Evolutionary conservation across 2,888 invertebrate genomes (phyloP).

Genomic region (Pomacea canaliculata): DNA sequence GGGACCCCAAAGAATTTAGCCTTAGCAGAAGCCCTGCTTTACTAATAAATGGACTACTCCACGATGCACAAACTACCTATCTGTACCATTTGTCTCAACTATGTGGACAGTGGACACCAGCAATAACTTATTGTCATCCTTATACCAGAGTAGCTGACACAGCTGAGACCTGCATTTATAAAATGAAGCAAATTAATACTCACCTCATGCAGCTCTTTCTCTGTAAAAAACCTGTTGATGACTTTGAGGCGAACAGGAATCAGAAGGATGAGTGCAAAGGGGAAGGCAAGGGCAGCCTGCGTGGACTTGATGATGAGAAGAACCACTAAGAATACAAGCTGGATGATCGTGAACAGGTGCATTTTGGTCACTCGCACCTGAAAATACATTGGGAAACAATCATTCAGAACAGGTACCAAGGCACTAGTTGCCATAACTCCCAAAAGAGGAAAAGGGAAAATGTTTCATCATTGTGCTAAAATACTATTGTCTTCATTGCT

Average conservation of each 20-base stretch:
- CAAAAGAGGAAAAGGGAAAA: not conserved
- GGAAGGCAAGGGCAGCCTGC: constrained; percentile 88
- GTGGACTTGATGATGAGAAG: constrained; percentile 93
- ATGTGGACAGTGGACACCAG: too few species aligned
- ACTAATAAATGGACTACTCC: too few species aligned
- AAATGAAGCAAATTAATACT: constrained; percentile 56
- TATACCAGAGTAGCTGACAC: too few species aligned
- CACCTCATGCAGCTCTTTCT: constrained; percentile 87
- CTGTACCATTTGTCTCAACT: too few species aligned
- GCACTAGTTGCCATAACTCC: not conserved
- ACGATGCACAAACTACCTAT: too few species aligned
- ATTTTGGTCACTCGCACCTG: constrained; percentile 90
- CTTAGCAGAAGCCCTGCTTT: too few species aligned
- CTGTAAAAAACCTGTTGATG: constrained; percentile 81
- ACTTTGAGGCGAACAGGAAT: constrained; percentile 84
- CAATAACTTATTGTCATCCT: too few species aligned
- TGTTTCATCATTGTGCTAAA: not conserved
- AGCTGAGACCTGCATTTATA: too few species aligned
- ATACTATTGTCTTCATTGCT: not conserved
- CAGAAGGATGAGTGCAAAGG: constrained; percentile 89
- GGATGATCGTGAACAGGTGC: constrained; percentile 91
- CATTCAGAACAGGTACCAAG: not conserved
- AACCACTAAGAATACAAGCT: constrained; percentile 81
- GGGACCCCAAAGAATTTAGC: too few species aligned
- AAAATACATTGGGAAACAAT: not conserved